phyloP scores from a whole-genome alignment of 2,113 vertebrate species.

The Leuciscus idus region DNA sequence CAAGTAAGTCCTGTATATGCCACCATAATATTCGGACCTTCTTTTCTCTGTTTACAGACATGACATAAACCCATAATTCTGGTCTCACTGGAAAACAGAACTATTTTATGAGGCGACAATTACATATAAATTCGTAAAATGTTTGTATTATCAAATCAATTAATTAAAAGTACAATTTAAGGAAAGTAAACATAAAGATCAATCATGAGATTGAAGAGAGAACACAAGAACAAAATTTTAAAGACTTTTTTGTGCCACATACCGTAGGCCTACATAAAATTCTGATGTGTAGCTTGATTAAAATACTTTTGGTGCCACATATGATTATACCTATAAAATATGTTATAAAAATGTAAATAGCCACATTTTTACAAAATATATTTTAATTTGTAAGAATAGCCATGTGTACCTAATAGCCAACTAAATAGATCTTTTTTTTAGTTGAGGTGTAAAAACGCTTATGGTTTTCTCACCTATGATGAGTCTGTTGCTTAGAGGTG shows the following conservation, averaged over 20 bases:
- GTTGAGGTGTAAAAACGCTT: not conserved
- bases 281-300: not conserved
- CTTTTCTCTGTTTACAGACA: not conserved
- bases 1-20: not conserved
- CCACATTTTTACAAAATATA: too few species aligned
- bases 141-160: not conserved
- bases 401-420: too few species aligned
- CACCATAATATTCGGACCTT: not conserved
- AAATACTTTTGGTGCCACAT: not conserved
- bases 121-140: not conserved
- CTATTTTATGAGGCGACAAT: not conserved
- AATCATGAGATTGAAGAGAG: too few species aligned
- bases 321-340: not conserved
- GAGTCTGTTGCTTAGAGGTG: slow-evolving; percentile 7
- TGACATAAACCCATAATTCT: not conserved
- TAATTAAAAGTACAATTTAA: too few species aligned
- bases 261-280: too few species aligned
- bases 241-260: too few species aligned
- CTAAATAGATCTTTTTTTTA: not conserved
- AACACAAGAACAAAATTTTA: too few species aligned
- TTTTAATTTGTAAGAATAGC: too few species aligned
- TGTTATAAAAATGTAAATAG: too few species aligned
- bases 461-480: slow-evolving; percentile 6
- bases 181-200: too few species aligned
- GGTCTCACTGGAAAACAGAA: not conserved